These are phyloP conservation scores for Marisa cornuarietis DNA, from an alignment of 1,140 invertebrate genomes.

Conservation along the genomic window DNA sequence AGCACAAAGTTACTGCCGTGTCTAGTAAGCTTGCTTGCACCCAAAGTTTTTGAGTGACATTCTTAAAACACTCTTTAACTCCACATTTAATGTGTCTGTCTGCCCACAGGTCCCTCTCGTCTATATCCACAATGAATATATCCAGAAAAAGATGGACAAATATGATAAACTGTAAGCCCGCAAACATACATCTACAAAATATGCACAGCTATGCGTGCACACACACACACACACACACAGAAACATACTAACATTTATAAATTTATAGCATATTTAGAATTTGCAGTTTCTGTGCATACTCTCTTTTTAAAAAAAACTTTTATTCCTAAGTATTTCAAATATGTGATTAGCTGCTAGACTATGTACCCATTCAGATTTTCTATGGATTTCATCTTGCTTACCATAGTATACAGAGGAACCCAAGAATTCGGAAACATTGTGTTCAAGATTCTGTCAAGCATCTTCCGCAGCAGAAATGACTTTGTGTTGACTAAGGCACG, in stretches of 20 bases:
- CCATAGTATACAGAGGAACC: slow-evolving; percentile 87
- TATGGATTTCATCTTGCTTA: slow-evolving; percentile 38
- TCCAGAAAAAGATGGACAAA: neutral
- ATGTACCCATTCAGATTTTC: neutral
- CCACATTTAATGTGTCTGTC: no score
- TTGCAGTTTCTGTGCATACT: neutral
- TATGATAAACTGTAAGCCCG: neutral
- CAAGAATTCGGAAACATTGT: slow-evolving; percentile 79
- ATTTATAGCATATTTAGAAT: neutral
- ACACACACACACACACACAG: slow-evolving; percentile 6
- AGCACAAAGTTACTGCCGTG: neutral
- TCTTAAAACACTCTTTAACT: no score
- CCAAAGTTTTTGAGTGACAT: no score
- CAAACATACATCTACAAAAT: slow-evolving; percentile 1
- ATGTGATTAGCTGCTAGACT: neutral
- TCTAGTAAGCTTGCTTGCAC: neutral
- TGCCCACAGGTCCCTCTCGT: neutral
- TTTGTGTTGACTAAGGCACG: slow-evolving; percentile 84
- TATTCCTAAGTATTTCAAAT: neutral
- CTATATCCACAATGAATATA: neutral
- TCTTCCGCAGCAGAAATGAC: slow-evolving; percentile 82
- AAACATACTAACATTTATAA: no score
- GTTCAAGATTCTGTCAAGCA: slow-evolving; percentile 82
- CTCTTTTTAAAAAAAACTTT: neutral
- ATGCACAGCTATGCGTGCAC: neutral